Base-by-base conservation (phyloP, 2,888 invertebrate species). In the Troilus luridus region DNA sequence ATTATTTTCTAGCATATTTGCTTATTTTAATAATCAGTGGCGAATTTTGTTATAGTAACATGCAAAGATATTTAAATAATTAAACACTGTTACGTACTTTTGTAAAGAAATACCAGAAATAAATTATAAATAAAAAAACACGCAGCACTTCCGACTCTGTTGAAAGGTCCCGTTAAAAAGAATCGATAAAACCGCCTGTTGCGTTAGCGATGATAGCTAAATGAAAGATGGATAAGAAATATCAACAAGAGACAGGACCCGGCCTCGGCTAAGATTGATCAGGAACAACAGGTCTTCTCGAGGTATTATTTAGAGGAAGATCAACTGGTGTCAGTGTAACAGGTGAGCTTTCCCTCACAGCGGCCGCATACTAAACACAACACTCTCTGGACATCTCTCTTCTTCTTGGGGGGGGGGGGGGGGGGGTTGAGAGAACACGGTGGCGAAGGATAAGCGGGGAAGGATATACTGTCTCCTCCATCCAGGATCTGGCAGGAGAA, bases 311-410 rank as follows among this genome's bases (percentile, higher is more conserved):
- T 88, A 88, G 88, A 12, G 6, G 60, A 24, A 64, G 62, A 64
- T 88, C 88, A 88, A 88, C 88, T 88, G 88, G 88, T 88, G 88
- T 60, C 62, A 41, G 88, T 88, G 88, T 88, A 88, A 88, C 88
- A 88, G 88, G 88, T 88, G 88, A 88, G 64, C 41, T 41, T 41
- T 59, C 88, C 5, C 88, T 88, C 5, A 9, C 88, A 24, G 60
- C 59, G 62, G 60, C n/a, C 88, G 54, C 60, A 88, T 88, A 60
- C 88, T 88, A 88, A 88, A 88, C 88, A 88, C 88, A 60, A 54
- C 88, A 60, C 60, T 88, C 59, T 88, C 72, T 72, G 72, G 24
- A 72, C 72, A 27, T 72, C 72, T 27, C 24, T 67, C 67, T 67
- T 67, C 67, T 67, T 24, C 24, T n/a, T 19, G 7, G 24, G 64